A percentile compares a stretch with the other conserved stretches of the same genome.
phyloP scores from a whole-genome alignment of 2,888 invertebrate species.

The Reticulitermes lucifugus region DNA sequence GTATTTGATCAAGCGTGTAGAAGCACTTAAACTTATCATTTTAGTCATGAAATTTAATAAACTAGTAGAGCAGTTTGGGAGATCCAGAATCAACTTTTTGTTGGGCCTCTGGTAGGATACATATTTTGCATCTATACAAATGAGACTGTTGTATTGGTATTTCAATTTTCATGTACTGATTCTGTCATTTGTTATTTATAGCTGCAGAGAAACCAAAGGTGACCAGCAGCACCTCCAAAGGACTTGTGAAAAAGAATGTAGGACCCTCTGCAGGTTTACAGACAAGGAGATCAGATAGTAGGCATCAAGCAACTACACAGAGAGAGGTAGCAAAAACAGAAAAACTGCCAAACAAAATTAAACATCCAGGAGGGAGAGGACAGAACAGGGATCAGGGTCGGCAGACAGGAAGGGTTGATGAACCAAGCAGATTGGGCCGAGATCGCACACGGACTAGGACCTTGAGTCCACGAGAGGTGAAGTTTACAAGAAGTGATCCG shows the following conservation, averaged over 20 bases:
- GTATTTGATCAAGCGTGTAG: too few species aligned
- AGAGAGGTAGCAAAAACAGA: conserved; percentile 4
- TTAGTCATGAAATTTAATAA: too few species aligned
- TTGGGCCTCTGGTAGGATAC: too few species aligned
- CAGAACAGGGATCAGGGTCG: neutral
- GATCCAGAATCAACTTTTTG: too few species aligned
- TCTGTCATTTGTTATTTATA: neutral
- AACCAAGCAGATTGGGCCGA: conserved; percentile 39
- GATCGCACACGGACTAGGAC: conserved; percentile 58
- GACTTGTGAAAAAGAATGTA: neutral
- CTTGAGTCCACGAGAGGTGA: conserved; percentile 61
- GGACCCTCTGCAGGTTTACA: neutral
- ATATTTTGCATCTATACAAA: too few species aligned
- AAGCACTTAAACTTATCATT: too few species aligned
- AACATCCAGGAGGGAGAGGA: neutral
- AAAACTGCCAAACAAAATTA: conserved; percentile 3
- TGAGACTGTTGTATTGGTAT: too few species aligned
- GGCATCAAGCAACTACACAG: neutral
- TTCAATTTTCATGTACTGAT: neutral
- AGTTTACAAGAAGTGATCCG: conserved; percentile 47
- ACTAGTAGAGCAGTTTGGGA: too few species aligned
- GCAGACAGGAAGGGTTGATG: neutral
- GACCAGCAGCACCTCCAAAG: neutral
- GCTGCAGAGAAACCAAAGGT: conserved; percentile 23
- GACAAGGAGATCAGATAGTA: neutral